Conservation (phyloP, 1,140 invertebrate species). For the Drosophila micromelanica region DNA sequence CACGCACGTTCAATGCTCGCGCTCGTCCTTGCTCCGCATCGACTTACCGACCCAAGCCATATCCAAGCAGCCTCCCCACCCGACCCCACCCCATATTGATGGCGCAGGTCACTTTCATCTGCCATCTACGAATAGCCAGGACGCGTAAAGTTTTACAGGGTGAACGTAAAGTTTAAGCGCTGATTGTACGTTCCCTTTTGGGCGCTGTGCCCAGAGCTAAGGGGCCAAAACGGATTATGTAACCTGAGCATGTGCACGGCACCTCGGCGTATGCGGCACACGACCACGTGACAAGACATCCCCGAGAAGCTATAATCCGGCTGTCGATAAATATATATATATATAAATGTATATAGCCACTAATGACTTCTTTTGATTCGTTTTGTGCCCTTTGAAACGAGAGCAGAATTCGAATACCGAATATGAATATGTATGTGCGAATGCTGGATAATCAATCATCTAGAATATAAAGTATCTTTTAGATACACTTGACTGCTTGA, state of each 20-base stretch:
- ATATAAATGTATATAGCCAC: background rate
- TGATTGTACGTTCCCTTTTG: constrained; percentile 56
- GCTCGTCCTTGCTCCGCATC: constrained; percentile 14
- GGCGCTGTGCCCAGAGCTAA: constrained; percentile 6
- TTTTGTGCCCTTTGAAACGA: background rate
- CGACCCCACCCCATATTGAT: background rate
- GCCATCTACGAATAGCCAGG: constrained; percentile 32
- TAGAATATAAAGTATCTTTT: background rate
- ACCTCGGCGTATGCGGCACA: constrained; percentile 12
- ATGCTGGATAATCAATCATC: background rate
- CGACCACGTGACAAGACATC: constrained; percentile 19
- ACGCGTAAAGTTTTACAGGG: constrained; percentile 76
- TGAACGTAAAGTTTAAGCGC: constrained; percentile 70
- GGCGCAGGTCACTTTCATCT: constrained; percentile 68
- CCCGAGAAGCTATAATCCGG: constrained; percentile 25
- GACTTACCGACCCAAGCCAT: constrained; percentile 17
- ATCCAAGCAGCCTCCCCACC: background rate
- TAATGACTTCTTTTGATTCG: constrained; percentile 9
- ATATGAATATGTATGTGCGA: background rate
- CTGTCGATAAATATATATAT: constrained; percentile 2
- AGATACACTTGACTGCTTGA: constrained; percentile 1
- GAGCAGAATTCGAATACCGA: background rate
- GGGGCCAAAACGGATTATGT: constrained; percentile 45
- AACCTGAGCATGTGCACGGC: constrained; percentile 46
- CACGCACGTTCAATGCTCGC: constrained; percentile 63